Evolutionary conservation across 2,113 vertebrate genomes (phyloP).

Genomic region (Helogale parvula): DNA sequence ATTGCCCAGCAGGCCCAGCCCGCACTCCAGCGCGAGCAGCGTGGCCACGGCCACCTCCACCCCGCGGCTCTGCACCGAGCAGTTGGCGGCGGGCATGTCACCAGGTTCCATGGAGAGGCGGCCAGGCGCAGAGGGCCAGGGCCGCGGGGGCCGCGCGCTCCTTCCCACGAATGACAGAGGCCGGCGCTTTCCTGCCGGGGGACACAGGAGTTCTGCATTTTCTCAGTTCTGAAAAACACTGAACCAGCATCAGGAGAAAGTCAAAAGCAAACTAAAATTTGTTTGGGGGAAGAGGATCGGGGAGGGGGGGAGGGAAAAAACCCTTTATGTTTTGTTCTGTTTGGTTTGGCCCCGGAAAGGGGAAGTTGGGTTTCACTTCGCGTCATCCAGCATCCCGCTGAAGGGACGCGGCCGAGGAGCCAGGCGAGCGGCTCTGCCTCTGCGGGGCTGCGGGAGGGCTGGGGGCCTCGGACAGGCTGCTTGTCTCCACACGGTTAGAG

Average conservation of each 20-base stretch:
- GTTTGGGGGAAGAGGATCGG: neutral
- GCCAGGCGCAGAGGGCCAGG: neutral
- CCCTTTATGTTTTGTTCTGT: neutral
- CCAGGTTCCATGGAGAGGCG: rapidly evolving
- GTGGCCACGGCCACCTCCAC: neutral
- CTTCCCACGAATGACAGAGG: rapidly evolving
- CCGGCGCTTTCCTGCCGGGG: neutral
- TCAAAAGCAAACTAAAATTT: neutral
- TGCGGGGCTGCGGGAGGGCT: neutral
- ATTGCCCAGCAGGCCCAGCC: conserved; percentile 79
- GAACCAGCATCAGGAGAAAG: neutral
- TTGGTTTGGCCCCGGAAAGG: neutral
- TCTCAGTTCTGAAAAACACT: neutral
- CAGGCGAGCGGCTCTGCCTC: rapidly evolving
- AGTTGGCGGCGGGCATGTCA: neutral
- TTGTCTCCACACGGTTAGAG: neutral
- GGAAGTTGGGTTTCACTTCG: conserved; percentile 8
- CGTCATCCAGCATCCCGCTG: neutral
- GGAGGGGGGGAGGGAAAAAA: neutral
- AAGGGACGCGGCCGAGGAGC: rapidly evolving
- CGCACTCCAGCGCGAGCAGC: conserved; percentile 69
- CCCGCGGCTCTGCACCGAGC: rapidly evolving
- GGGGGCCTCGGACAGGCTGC: no score
- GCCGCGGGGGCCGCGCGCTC: rapidly evolving
- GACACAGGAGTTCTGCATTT: neutral